Percentiles rank a stretch among this genome's conserved stretches.
These are phyloP conservation scores for Lasiurus cinereus DNA, from an alignment of 2,113 vertebrate species.

Conservation along the genomic window DNA sequence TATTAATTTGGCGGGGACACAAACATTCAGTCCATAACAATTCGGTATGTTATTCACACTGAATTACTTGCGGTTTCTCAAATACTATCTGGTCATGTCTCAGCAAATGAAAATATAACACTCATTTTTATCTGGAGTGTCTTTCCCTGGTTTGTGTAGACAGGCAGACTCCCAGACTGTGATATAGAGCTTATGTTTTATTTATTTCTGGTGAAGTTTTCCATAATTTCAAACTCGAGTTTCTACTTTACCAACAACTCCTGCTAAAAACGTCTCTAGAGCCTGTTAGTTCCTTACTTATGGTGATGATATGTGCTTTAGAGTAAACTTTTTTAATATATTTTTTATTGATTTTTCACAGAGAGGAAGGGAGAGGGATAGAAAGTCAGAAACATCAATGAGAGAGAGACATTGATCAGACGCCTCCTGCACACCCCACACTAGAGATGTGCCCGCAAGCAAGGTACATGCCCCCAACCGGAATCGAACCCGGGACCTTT, in stretches of 20 bases:
- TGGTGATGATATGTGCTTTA: background rate
- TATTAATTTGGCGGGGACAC: background rate
- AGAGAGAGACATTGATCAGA: too few relatives aligned
- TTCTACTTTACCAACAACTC: background rate
- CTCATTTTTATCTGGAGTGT: background rate
- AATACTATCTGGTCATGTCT: background rate
- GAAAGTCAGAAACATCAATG: too few relatives aligned
- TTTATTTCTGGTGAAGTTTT: conserved; percentile 22
- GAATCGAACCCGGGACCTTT: too few relatives aligned
- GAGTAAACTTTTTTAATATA: background rate
- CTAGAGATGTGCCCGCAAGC: too few relatives aligned
- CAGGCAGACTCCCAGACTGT: background rate
- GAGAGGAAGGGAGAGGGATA: too few relatives aligned
- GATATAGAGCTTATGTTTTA: background rate
- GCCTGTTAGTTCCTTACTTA: background rate
- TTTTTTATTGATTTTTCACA: too few relatives aligned
- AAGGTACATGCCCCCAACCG: too few relatives aligned
- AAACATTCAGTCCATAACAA: background rate
- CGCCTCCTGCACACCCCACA: too few relatives aligned
- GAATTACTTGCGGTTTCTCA: background rate
- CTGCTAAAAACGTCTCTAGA: background rate
- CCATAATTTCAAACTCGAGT: background rate
- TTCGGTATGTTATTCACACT: background rate
- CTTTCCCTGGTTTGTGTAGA: background rate
- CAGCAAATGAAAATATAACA: background rate